Percentiles rank a stretch among this genome's conserved stretches.
phyloP scores from a whole-genome alignment of 2,888 invertebrate genomes.

The Andrena bicolor region DNA sequence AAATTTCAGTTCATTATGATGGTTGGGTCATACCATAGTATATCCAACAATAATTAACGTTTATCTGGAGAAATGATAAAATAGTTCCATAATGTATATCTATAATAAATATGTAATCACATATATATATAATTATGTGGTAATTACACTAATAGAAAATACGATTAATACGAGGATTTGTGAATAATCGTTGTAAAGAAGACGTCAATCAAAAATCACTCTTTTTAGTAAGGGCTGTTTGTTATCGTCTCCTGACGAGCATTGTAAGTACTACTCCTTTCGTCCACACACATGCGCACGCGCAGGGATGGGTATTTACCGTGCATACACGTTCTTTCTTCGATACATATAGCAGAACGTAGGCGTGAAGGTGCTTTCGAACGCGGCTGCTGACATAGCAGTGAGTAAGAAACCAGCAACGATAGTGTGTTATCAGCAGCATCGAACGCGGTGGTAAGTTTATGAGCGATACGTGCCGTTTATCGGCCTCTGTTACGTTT shows the following conservation, averaged over 20 bases:
- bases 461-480: constrained; percentile 79
- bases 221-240: constrained; percentile 34
- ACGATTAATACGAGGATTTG: constrained; percentile 12
- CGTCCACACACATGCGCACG: not conserved
- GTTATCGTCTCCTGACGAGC: constrained; percentile 29
- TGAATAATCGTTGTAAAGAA: too few species aligned
- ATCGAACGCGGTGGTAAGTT: constrained; percentile 77
- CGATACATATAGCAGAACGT: constrained; percentile 61
- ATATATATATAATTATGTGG: not conserved
- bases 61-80: too few species aligned
- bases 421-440: constrained; percentile 77
- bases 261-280: constrained; percentile 2
- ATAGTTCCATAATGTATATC: too few species aligned
- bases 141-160: constrained; percentile 14
- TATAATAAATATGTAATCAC: too few species aligned
- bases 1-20: too few species aligned
- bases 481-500: constrained; percentile 77
- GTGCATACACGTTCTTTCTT: constrained; percentile 45
- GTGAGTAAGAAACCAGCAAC: constrained; percentile 65
- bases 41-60: too few species aligned
- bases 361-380: constrained; percentile 78
- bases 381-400: constrained; percentile 72
- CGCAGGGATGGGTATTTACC: constrained; percentile 4
- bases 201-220: constrained; percentile 14
- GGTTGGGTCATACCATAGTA: too few species aligned